Percentiles rank a stretch among this genome's conserved stretches.
Evolutionary conservation across 2,797 vertebrate species (phyloP).

Genomic region (Megalops cyprinoides): DNA sequence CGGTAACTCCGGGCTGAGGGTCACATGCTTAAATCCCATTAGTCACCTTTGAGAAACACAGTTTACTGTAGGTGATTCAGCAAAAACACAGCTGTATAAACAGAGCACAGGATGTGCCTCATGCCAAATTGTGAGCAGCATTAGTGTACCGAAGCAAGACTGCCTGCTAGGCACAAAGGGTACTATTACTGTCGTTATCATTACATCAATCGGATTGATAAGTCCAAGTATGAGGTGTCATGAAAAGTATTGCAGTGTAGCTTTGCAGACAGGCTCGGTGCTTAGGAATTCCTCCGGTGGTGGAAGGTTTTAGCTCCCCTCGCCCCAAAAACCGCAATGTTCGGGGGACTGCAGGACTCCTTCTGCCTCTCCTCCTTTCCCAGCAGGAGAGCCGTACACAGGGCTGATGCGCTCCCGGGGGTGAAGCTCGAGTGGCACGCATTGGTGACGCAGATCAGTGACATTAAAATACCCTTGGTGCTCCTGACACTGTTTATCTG

Average conservation of each 20-base stretch:
- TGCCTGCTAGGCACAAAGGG: too few relatives aligned
- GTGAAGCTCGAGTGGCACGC: neutral
- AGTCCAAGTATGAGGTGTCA: neutral
- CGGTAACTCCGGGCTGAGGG: neutral
- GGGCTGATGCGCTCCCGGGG: neutral
- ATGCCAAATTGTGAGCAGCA: too few relatives aligned
- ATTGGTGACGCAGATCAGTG: slow-evolving; percentile 26
- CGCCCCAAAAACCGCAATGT: neutral
- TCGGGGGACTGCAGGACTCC: neutral
- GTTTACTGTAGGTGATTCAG: neutral
- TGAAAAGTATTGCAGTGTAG: neutral
- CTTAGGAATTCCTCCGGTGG: neutral
- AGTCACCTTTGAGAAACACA: neutral
- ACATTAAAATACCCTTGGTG: slow-evolving; percentile 42
- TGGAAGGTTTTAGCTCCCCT: neutral
- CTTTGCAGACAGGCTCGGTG: neutral
- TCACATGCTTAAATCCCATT: neutral
- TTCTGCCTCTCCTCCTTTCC: neutral
- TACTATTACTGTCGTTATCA: too few relatives aligned
- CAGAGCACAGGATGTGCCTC: neutral
- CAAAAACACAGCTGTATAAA: neutral
- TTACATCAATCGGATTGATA: neutral
- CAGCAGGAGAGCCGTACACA: neutral
- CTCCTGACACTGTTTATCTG: slow-evolving; percentile 23
- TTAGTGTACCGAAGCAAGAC: too few relatives aligned